Evolutionary conservation across 2,888 invertebrate species (phyloP).

Genomic region (Acanthosepion lycidas): DNA sequence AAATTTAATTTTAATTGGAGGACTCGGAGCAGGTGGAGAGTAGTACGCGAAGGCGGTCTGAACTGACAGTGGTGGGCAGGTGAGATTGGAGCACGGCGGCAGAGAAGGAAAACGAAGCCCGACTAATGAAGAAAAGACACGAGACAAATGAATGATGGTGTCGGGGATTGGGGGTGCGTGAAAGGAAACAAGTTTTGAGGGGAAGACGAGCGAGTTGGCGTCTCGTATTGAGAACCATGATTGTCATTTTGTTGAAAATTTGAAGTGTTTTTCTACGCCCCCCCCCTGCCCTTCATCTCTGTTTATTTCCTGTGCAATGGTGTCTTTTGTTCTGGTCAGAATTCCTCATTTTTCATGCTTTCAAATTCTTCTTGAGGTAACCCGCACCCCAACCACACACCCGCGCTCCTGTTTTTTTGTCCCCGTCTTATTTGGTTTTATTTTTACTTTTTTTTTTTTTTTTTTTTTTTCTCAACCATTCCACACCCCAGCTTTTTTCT

Average conservation of each 20-base stretch:
- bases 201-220: background rate
- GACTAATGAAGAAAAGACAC: background rate
- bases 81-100: background rate
- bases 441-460: no score
- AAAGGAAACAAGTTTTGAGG: background rate
- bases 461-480: background rate
- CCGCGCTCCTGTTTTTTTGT: no score
- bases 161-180: background rate
- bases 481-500: background rate
- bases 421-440: no score
- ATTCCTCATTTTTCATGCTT: background rate
- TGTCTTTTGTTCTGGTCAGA: constrained; percentile 17
- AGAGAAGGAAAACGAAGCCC: background rate
- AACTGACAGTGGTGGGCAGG: background rate
- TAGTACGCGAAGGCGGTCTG: background rate
- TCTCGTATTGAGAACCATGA: background rate
- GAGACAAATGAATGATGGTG: no score
- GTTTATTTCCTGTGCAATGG: background rate
- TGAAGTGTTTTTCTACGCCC: background rate
- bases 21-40: background rate
- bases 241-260: background rate
- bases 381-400: background rate
- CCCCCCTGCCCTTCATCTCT: background rate
- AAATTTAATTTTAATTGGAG: constrained; percentile 18
- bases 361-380: background rate